Evolutionary conservation across 2,797 vertebrate species (phyloP).

Genomic region (Kryptopterus vitreolus): DNA sequence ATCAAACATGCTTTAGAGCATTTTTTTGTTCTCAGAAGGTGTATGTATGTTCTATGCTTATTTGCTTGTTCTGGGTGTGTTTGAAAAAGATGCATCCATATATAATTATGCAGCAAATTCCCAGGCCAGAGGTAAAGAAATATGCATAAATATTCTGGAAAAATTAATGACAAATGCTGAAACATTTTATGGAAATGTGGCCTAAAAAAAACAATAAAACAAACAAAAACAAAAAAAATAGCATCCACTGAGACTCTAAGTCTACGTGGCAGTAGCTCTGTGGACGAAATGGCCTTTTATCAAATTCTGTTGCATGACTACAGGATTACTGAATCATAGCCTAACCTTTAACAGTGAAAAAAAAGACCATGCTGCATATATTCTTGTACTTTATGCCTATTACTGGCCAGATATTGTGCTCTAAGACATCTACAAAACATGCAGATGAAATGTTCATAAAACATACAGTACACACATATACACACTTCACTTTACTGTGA

Average conservation of each 20-base stretch:
- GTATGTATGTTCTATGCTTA: background rate
- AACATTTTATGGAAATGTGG: slow-evolving; percentile 11
- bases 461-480: background rate
- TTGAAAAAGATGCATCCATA: background rate
- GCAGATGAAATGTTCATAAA: background rate
- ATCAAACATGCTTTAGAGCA: background rate
- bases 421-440: background rate
- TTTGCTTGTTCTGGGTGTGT: too few species aligned
- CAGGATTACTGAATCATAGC: background rate
- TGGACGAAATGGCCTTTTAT: slow-evolving; percentile 14
- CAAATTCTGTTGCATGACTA: slow-evolving; percentile 19
- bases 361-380: background rate
- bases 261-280: slow-evolving; percentile 17
- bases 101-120: background rate
- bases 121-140: background rate
- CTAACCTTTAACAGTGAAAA: background rate
- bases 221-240: background rate
- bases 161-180: background rate
- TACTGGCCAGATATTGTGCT: background rate
- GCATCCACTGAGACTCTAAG: background rate
- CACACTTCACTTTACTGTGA: background rate
- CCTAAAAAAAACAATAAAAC: background rate
- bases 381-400: background rate
- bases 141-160: background rate
- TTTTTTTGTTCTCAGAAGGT: background rate